Conservation (phyloP, 2,797 vertebrate species). For the Lutjanus campechanus region DNA sequence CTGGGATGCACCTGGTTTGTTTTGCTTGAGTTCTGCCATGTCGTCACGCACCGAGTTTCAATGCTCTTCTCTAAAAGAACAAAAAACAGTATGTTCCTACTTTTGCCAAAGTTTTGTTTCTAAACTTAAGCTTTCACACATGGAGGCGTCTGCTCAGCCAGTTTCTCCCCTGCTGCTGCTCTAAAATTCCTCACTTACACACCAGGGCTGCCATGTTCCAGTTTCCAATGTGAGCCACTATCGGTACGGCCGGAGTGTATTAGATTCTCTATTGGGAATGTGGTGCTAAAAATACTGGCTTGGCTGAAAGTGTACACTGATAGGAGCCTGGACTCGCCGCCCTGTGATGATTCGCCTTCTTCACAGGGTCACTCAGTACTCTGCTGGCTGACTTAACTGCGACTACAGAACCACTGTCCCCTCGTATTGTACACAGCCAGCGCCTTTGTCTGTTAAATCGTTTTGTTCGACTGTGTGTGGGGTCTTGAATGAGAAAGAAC, state of each 20-base stretch:
- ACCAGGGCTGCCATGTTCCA: constrained; percentile 75
- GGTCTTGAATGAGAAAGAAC: constrained; percentile 3
- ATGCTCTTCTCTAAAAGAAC: background rate
- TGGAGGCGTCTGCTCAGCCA: constrained; percentile 31
- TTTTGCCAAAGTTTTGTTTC: constrained; percentile 47
- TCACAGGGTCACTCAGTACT: constrained; percentile 69
- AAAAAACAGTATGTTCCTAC: background rate
- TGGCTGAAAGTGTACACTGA: constrained; percentile 82
- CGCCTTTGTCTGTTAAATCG: constrained; percentile 22
- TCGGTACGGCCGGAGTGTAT: constrained; percentile 77
- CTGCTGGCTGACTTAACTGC: constrained; percentile 47
- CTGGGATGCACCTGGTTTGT: constrained; percentile 46
- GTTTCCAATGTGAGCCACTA: constrained; percentile 77
- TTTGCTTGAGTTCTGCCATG: constrained; percentile 36
- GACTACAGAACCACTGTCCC: constrained; percentile 46
- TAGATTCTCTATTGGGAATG: constrained; percentile 87
- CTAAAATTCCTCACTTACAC: constrained; percentile 77
- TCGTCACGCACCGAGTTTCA: constrained; percentile 5
- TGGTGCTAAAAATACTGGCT: constrained; percentile 85
- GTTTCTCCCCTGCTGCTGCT: constrained; percentile 57
- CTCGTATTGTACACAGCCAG: constrained; percentile 24
- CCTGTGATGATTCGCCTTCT: constrained; percentile 66
- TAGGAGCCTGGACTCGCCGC: constrained; percentile 64
- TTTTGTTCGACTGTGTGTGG: constrained; percentile 35
- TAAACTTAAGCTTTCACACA: constrained; percentile 48